phyloP scores from a whole-genome alignment of 2,797 vertebrate species.

The Huso huso region DNA sequence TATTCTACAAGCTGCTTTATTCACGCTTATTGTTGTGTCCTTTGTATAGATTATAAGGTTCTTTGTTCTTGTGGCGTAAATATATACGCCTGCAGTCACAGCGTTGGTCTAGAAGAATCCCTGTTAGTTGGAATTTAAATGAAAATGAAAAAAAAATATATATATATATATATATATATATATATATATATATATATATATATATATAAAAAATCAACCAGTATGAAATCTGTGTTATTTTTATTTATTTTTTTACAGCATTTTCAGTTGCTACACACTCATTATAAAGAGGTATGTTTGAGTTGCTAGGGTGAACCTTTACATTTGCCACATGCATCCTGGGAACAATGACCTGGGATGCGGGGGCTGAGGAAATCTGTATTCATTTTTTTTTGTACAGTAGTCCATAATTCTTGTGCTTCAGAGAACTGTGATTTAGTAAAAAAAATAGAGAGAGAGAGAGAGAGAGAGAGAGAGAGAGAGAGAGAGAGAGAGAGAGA shows the following conservation, averaged over 20 bases:
- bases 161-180: too few species aligned
- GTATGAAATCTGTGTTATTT: conserved; percentile 27
- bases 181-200: too few species aligned
- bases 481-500: too few species aligned
- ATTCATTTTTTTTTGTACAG: too few species aligned
- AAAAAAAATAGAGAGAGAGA: too few species aligned
- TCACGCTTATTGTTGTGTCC: conserved; percentile 83
- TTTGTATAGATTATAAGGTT: conserved; percentile 81
- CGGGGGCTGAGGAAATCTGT: too few species aligned
- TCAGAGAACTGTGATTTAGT: too few species aligned
- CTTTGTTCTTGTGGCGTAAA: conserved; percentile 88
- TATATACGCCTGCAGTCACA: conserved; percentile 79
- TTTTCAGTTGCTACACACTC: too few species aligned
- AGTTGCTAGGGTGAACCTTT: background rate
- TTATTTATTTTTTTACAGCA: conserved; percentile 4
- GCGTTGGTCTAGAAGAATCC: conserved; percentile 63
- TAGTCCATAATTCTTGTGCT: too few species aligned
- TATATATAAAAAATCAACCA: conserved; percentile 18
- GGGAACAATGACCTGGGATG: background rate
- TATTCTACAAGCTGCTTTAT: conserved; percentile 79
- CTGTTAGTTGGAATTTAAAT: conserved; percentile 42
- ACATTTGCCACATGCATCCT: background rate
- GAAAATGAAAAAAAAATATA: conserved; percentile 55
- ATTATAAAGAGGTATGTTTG: too few species aligned
- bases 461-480: too few species aligned